Evolutionary conservation across 2,797 vertebrate genomes (phyloP), one percentile per base, ranked within the genome.

Genomic region (Zalophus californianus): DNA sequence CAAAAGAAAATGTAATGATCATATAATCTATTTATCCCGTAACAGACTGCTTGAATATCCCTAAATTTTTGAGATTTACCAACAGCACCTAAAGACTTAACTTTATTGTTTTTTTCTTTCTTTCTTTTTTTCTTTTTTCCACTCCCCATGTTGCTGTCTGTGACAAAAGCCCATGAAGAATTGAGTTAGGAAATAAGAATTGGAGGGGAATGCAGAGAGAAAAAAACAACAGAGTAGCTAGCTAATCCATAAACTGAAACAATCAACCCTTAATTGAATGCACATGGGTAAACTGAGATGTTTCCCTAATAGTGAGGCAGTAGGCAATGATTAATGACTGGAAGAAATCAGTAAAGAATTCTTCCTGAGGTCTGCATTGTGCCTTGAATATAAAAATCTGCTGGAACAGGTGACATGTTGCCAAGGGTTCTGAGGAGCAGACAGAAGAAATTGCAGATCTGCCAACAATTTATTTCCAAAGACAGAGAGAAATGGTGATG

Each of bases 301-400:
- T 2, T 54, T 90, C 44, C 21, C 90, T 86, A 90, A 88, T 48
- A 83, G 84, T 44, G 77, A 97, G 90, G 85, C 72, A 64, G 91
- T 25, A 96, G 91, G 87, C 96, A 83, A 92, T 97, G 97, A 98
- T 97, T 97, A 98, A 98, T 97, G 95, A 95, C 95, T 88, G 32
- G 60, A 91, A 92, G 66, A 94, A 97, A 97, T 97, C 95, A 94
- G 92, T 62, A 64, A 96, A 95, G 85, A 96, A 90, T 94, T 96
- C 85, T 97, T 86, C 66, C 95, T 86, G 73, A 97, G 93, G 66
- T 95, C 80, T 82, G 93, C 86, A 97, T 80, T 95, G 96, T 96
- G 93, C 93, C 94, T 90, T 95, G 97, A 97, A 98, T 97, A 95
- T 96, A 90, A 98, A 98, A 97, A 83, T 97, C 87, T 70, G 8